Evolutionary conservation across 1,140 invertebrate species (phyloP), one percentile per base, ranked within the genome.

Genomic region (Zeugodacus cucurbitae): DNA sequence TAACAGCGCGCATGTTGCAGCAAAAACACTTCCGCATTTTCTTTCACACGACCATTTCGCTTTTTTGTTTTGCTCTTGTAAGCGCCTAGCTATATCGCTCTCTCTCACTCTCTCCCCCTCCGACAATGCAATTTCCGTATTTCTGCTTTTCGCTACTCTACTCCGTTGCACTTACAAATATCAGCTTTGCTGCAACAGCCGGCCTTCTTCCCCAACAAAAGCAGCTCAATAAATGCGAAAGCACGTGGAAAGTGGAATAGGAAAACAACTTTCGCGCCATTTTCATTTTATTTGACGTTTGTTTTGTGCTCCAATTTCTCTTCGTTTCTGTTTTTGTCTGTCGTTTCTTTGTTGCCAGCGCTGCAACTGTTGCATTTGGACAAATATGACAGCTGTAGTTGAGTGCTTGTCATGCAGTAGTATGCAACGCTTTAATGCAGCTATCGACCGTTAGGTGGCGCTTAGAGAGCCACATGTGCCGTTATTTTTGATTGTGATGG

Each of bases 1-100:
- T 59, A 58, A 22, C 32, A 34, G 4, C 17, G 57, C 22, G 29
- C 48, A 86, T 59, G 85, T 34, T 86, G 85, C 67, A 88, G 67
- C 26, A 29, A 88, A 57, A 54, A 87, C 62, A 88, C 88, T 88
- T 88, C 88, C 88, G 88, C 88, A 88, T 88, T 88, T 70, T 54
- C 64, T 88, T 88, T 88, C 82, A 88, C 67, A 74, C 67, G 32
- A 74, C 17, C 67, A 74, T 74, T 74, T 74, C 67, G 67, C 67
- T 74, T 41, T 88, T 88, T 87, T 67, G 48, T 88, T 87, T 88
- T 86, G 57, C 86, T 78, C 48, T 20, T 17, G 48, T 4, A 3
- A 54, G 48, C 48, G 14, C 48, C n/a, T n/a, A n/a, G n/a, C n/a
- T n/a, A n/a, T n/a, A n/a, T 54, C 4, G 48, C 48, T 20, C 3